Conservation (phyloP, 2,797 vertebrate genomes). For the Coendou prehensilis region DNA sequence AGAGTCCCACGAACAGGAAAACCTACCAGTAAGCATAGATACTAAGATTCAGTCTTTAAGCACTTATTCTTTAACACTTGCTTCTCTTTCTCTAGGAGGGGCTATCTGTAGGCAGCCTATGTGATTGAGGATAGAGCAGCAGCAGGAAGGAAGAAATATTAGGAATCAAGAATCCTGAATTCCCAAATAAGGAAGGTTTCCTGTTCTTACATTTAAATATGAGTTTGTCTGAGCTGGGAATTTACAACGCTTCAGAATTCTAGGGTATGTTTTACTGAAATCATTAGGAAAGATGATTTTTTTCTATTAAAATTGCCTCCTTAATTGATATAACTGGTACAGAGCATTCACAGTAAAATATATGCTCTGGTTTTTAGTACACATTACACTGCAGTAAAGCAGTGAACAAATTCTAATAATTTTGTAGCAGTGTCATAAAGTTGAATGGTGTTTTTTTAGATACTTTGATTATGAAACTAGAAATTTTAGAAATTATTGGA, state of each 20-base stretch:
- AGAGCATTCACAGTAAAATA: conserved; percentile 73
- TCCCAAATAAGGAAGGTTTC: conserved; percentile 84
- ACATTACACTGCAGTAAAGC: conserved; percentile 60
- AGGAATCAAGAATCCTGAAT: conserved; percentile 85
- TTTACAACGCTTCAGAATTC: conserved; percentile 84
- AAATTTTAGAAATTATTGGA: conserved; percentile 59
- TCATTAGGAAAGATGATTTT: conserved; percentile 81
- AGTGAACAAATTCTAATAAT: conserved; percentile 60
- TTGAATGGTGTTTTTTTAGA: conserved; percentile 61
- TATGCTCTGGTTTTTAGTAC: conserved; percentile 61
- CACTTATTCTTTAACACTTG: conserved; percentile 81
- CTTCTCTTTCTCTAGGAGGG: conserved; percentile 85
- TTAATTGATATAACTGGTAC: conserved; percentile 53
- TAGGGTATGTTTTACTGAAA: conserved; percentile 84
- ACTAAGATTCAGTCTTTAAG: conserved; percentile 74
- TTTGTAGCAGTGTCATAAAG: conserved; percentile 66
- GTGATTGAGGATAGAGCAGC: conserved; percentile 86
- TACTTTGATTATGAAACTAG: conserved; percentile 70
- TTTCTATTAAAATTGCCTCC: conserved; percentile 64
- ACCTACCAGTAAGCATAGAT: conserved; percentile 60
- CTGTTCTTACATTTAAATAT: conserved; percentile 83
- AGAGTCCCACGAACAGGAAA: conserved; percentile 59
- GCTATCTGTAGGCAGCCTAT: conserved; percentile 84
- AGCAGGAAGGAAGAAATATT: conserved; percentile 84
- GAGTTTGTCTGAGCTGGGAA: conserved; percentile 84